Evolutionary conservation across 1,140 invertebrate genomes (phyloP).

Genomic region (Bombus picipes): DNA sequence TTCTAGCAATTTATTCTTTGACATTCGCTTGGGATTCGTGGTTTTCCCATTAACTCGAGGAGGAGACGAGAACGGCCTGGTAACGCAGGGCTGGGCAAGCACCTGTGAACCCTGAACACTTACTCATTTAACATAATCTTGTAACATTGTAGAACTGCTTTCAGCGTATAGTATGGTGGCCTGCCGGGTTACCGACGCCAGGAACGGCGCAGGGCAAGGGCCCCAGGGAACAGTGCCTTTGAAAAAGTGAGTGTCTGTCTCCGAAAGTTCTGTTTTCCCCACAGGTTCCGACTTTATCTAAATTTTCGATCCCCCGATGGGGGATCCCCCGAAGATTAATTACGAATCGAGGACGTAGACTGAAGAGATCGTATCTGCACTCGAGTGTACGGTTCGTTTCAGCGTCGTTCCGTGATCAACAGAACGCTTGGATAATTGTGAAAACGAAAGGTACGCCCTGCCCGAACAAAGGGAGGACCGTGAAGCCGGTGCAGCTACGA

Average conservation of each 20-base stretch:
- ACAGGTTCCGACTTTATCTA: conserved; percentile 45
- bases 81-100: conserved; percentile 69
- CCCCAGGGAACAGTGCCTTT: conserved; percentile 97
- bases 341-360: conserved; percentile 54
- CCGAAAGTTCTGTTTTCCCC: conserved; percentile 25
- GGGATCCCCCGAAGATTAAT: conserved; percentile 20
- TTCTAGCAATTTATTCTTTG: neutral
- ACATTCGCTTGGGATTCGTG: neutral
- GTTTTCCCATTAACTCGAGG: neutral
- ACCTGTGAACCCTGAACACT: conserved; percentile 53
- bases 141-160: conserved; percentile 84
- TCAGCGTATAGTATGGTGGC: conserved; percentile 98
- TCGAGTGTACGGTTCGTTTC: neutral
- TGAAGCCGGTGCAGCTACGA: conserved; percentile 62
- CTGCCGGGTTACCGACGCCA: conserved; percentile 95
- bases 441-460: neutral
- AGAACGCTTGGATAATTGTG: neutral
- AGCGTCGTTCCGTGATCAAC: neutral
- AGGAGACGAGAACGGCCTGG: conserved; percentile 35
- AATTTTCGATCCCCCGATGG: conserved; percentile 12
- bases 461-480: neutral
- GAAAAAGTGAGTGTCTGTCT: conserved; percentile 92
- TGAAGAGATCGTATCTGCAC: conserved; percentile 63
- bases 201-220: conserved; percentile 91
- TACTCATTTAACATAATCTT: conserved; percentile 74